Evolutionary conservation across 2,888 invertebrate genomes (phyloP), one percentile per base, ranked within the genome.

Genomic region (Tromatobia lineatoria): DNA sequence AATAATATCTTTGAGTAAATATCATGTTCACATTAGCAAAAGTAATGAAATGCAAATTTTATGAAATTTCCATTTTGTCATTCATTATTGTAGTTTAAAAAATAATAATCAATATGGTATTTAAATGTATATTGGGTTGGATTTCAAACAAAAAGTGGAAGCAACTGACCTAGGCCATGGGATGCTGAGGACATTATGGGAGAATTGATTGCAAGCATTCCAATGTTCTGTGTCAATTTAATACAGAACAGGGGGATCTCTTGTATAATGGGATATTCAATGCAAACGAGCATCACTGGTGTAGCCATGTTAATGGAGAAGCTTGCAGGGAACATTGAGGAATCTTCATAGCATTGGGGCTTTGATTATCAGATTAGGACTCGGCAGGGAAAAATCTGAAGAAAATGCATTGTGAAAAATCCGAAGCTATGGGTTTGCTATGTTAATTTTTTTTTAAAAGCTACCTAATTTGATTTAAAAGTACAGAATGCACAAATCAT

Each of bases 281-380:
- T 23, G 66, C 61, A 73, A 45, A 85, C 75, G 61, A 85, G 47
- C 71, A 73, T 82, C 76, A 77, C 50, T 42, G 83, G 80, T 23
- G 77, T 34, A 69, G 85, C 76, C 85, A 86, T 87, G 74, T 85
- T 54, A 75, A 79, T 34, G 15, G 13, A 79, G 23, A 64, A 64
- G 52, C 47, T 61, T 66, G 66, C 15, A 38, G 57, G 66, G 66
- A 80, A 78, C 66, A 67, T 83, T 66, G 79, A 57, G 20, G 45
- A 75, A 79, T 85, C 83, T 83, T 86, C 83, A 75, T 81, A 84
- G 73, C 78, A 78, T 85, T 66, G 34, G 64, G 54, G 50, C 52
- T 45, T 52, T 54, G 61, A 70, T 38, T 79, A 52, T 70, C 18
- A 15, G 77, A 64, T 25, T 13, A 13, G 23, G 18, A 50, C 66